Conservation (phyloP, 2,113 vertebrate genomes). For the Cebidichthys violaceus region DNA sequence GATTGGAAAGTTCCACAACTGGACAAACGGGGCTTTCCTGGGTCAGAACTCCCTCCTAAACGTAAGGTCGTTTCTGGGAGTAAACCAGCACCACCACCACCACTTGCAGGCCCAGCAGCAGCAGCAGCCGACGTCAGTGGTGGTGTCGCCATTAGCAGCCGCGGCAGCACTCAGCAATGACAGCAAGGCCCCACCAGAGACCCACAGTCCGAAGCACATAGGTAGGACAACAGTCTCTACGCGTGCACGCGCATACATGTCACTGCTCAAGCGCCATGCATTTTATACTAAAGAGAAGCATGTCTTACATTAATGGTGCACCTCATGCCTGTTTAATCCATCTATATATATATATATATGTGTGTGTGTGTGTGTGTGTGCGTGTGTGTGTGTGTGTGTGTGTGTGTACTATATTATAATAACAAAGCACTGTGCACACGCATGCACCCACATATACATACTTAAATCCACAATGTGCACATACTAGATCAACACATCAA, state of each 20-base stretch:
- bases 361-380: no score
- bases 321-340: neutral
- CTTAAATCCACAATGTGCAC: neutral
- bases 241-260: neutral
- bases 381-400: no score
- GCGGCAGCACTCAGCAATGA: slow-evolving; percentile 87
- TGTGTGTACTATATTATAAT: neutral
- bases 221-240: slow-evolving; percentile 80
- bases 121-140: slow-evolving; percentile 85
- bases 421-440: neutral
- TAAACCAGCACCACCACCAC: slow-evolving; percentile 89
- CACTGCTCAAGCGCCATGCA: neutral
- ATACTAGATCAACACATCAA: neutral
- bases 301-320: neutral
- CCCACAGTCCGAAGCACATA: slow-evolving; percentile 95
- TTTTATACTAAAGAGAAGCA: neutral
- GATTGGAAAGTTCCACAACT: slow-evolving; percentile 99
- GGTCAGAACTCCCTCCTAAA: slow-evolving; percentile 96
- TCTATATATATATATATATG: neutral
- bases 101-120: slow-evolving; percentile 81
- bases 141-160: slow-evolving; percentile 85
- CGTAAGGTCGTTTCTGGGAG: slow-evolving; percentile 95
- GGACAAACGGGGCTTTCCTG: slow-evolving; percentile 97
- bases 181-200: slow-evolving; percentile 86
- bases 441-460: slow-evolving; percentile 4